Evolutionary conservation across 2,797 vertebrate species (phyloP).

Genomic region (Poecilia wingei): DNA sequence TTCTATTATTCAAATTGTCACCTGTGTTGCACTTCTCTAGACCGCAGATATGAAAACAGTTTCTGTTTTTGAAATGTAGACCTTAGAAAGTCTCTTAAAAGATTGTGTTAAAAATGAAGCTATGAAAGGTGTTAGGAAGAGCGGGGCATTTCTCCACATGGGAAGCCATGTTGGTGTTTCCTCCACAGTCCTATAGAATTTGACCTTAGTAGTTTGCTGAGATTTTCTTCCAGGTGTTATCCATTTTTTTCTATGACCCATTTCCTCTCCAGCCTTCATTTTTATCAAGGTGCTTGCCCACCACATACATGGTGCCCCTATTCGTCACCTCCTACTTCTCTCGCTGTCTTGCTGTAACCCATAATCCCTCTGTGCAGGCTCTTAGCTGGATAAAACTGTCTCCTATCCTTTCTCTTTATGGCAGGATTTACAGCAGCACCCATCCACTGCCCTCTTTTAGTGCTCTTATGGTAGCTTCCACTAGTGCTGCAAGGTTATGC

Average conservation of each 20-base stretch:
- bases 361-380: constrained; percentile 66
- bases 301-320: constrained; percentile 34
- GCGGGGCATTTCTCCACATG: constrained; percentile 6
- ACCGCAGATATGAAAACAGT: constrained; percentile 21
- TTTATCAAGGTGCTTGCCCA: constrained; percentile 44
- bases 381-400: constrained; percentile 69
- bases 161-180: constrained; percentile 30
- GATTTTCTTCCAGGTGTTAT: constrained; percentile 14
- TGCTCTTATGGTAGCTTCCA: constrained; percentile 40
- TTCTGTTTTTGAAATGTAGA: constrained; percentile 10
- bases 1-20: background rate
- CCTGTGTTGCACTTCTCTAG: constrained; percentile 4
- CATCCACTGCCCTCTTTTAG: constrained; percentile 55
- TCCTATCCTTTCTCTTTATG: constrained; percentile 67
- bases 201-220: constrained; percentile 23
- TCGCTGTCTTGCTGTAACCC: constrained; percentile 54
- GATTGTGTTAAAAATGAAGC: constrained; percentile 23
- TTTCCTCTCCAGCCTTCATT: constrained; percentile 27
- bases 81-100: constrained; percentile 10
- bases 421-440: constrained; percentile 65
- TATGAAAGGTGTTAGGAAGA: constrained; percentile 6
- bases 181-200: constrained; percentile 20
- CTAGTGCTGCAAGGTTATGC: constrained; percentile 32
- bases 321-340: constrained; percentile 52
- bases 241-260: background rate